Evolutionary conservation across 64 coral and sea anemone species (phyloP), one percentile per base, ranked within the genome.

Genomic region (Trachythela sp.): DNA sequence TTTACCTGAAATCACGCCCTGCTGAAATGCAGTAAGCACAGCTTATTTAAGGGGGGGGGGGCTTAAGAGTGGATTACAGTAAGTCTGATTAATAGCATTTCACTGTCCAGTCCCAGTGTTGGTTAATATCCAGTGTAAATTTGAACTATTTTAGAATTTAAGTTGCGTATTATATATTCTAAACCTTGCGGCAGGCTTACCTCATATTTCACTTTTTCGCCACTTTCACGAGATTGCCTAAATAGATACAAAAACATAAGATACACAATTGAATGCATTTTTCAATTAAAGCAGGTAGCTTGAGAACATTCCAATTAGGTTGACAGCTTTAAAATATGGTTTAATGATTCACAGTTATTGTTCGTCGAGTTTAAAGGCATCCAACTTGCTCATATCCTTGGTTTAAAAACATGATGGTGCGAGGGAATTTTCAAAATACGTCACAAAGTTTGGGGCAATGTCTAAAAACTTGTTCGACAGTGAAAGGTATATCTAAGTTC

Each of bases 211-310:
- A 86, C 64, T 42, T 89, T 86, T 31, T 94, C 93, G 0, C 93
- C 93, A 15, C 89, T 94, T 77, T 94, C 89, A 71, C 93, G 89
- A 54, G 87, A 91, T 89, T 94, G 91, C 31, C 92, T 94, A 31
- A n/a, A 39, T 35, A 64, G 8, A 88, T 13, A 48, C 32, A 86
- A 51, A 6, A 11, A 45, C 42, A 10, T 36, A n/a, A n/a, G n/a
- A n/a, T n/a, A n/a, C 2, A 68, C 59, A 31, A 68, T 68, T 31
- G 2, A 5, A 68, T 68, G 15, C 15, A 68, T 2, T 31, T 31
- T n/a, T 68, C 59, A 6, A 68, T 68, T 22, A 68, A 22, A 6
- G 3, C 59, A n/a, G 59, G 59, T n/a, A 68, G 59, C 18, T 68
- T 68, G 4, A 68, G 3, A 5, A 5, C 15, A 3, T 68, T 22